A percentile compares a stretch with the other conserved stretches of the same genome.
Evolutionary conservation across 2,113 vertebrate genomes (phyloP).

Genomic region (Mastomys coucha): DNA sequence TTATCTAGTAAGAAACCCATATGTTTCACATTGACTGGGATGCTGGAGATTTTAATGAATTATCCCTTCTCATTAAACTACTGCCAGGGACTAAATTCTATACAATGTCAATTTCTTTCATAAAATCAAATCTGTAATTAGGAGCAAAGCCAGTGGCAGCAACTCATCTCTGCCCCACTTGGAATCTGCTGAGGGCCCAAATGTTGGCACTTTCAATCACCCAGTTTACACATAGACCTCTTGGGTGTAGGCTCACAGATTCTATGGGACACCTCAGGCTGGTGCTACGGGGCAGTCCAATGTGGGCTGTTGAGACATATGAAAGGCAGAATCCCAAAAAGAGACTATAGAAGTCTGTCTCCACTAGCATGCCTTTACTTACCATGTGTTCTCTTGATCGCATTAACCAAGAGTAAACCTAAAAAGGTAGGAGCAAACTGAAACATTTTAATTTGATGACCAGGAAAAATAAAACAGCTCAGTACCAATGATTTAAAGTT

Average conservation of each 20-base stretch:
- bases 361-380: background rate
- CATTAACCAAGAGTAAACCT: background rate
- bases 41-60: background rate
- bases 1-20: background rate
- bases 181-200: background rate
- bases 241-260: background rate
- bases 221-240: background rate
- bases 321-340: background rate
- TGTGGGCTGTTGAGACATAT: background rate
- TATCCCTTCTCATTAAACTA: background rate
- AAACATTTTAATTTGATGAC: background rate
- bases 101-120: background rate
- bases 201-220: background rate
- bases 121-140: background rate
- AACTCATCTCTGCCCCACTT: background rate
- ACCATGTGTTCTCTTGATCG: background rate
- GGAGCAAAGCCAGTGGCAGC: too few relatives aligned
- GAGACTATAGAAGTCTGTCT: background rate
- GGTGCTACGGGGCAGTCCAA: background rate
- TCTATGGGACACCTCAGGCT: too few relatives aligned
- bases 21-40: background rate
- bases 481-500: background rate
- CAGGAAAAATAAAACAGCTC: background rate
- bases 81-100: background rate
- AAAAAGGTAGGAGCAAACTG: background rate